Conservation (phyloP, 2,797 vertebrate species). For the Rhabdophis nuchalis region DNA sequence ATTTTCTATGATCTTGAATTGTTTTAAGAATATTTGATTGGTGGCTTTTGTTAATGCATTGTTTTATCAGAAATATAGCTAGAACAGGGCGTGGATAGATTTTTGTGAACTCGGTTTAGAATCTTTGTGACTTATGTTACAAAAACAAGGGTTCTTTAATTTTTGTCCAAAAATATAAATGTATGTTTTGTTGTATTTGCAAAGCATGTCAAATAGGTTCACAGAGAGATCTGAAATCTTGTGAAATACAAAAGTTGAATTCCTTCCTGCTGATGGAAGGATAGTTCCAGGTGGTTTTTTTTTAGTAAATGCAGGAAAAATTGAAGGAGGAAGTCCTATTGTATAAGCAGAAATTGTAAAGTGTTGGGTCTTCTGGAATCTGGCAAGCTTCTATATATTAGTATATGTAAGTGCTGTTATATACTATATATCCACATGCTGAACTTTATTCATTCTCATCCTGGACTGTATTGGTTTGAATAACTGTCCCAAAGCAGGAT, state of each 20-base stretch:
- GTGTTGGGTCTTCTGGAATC: neutral
- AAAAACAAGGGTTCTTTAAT: neutral
- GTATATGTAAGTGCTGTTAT: neutral
- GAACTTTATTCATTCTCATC: neutral
- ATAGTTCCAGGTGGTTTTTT: neutral
- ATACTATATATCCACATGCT: neutral
- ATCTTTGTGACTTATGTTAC: neutral
- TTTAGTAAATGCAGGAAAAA: neutral
- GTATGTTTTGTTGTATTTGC: neutral
- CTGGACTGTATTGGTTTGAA: neutral
- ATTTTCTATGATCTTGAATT: neutral
- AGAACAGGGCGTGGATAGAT: neutral
- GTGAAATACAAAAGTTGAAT: neutral
- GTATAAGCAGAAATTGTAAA: neutral
- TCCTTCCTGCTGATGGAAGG: neutral
- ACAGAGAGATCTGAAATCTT: neutral
- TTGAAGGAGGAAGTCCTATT: neutral
- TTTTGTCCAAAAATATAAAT: neutral
- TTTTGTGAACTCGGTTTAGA: neutral
- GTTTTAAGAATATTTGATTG: slow-evolving; percentile 15
- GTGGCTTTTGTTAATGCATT: neutral
- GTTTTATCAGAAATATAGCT: neutral
- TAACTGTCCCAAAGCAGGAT: neutral
- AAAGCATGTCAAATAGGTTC: neutral
- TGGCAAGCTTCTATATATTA: neutral